These are phyloP conservation scores for Bellardia bayeri DNA, from an alignment of 2,888 invertebrate species.

Conservation along the genomic window DNA sequence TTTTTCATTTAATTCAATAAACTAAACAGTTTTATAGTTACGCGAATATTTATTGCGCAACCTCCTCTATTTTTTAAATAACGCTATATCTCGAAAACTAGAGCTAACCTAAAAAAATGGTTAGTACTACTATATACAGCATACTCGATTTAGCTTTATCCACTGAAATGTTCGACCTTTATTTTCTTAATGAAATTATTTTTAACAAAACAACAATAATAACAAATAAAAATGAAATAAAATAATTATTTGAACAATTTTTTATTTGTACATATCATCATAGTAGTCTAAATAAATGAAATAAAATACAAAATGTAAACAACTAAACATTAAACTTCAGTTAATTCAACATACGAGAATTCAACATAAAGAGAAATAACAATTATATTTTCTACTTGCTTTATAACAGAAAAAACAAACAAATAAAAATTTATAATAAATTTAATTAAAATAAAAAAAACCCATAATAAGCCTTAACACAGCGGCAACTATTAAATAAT, in stretches of 20 bases:
- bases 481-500: conserved; percentile 67
- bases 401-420: conserved; percentile 56
- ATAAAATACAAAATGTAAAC: conserved; percentile 2
- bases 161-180: too few relatives aligned
- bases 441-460: conserved; percentile 36
- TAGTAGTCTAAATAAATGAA: conserved; percentile 14
- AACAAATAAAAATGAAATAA: not conserved
- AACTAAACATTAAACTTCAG: conserved; percentile 31
- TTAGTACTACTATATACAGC: too few relatives aligned
- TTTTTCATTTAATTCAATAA: too few relatives aligned
- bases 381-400: conserved; percentile 77
- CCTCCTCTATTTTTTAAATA: too few relatives aligned
- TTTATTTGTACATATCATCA: conserved; percentile 69
- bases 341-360: conserved; percentile 11
- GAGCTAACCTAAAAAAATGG: too few relatives aligned
- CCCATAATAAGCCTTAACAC: conserved; percentile 66
- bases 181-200: too few relatives aligned
- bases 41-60: too few relatives aligned
- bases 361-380: conserved; percentile 63
- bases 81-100: too few relatives aligned
- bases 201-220: not conserved
- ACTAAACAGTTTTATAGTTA: too few relatives aligned
- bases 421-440: conserved; percentile 50
- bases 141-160: too few relatives aligned
- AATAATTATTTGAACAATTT: conserved; percentile 31